Evolutionary conservation across 2,888 invertebrate genomes (phyloP), one percentile per base, ranked within the genome.

Genomic region (Abrostola tripartita): DNA sequence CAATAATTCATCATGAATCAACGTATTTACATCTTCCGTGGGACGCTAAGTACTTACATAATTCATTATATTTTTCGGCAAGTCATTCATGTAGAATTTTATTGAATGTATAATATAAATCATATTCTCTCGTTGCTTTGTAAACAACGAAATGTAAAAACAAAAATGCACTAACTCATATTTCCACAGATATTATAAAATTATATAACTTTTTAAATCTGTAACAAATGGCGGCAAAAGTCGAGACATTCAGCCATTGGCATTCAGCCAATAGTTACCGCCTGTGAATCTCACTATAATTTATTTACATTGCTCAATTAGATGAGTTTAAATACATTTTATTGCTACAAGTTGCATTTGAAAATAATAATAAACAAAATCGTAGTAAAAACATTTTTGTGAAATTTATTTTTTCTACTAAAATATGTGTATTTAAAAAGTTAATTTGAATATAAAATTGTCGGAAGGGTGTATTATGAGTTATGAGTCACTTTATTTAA

Each of bases 301-400:
- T 74, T 74, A 74, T 75, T 71, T 75, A 76, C 67, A 71, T 64
- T 64, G 44, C 61, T 67, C 76, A 71, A 74, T 74, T 71, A 62
- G 61, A 57, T 71, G 52, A 61, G 66, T 75, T 74, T 66, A 71
- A 62, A 65, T 61, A 75, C 51, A 63, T 63, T 71, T 73, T 71
- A 75, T 75, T 61, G 54, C 62, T 58, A 41, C 35, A 60, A 63
- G 53, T 60, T 63, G 62, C 60, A 63, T 75, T 65, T 57, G 52
- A 62, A 75, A 74, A 60, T 61, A 62, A 70, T 59, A 73, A 71
- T 65, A 73, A 62, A 74, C 70, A 74, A 52, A 64, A 38, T 44
- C 10, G 24, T 41, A n/a, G 37, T 61, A 37, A 49, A 70, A 59
- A 57, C 7, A 64, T 60, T 69, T 38, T 60, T 60, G 38, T 60